Evolutionary conservation across 2,113 vertebrate genomes (phyloP).

Genomic region (Centropus unirufus): DNA sequence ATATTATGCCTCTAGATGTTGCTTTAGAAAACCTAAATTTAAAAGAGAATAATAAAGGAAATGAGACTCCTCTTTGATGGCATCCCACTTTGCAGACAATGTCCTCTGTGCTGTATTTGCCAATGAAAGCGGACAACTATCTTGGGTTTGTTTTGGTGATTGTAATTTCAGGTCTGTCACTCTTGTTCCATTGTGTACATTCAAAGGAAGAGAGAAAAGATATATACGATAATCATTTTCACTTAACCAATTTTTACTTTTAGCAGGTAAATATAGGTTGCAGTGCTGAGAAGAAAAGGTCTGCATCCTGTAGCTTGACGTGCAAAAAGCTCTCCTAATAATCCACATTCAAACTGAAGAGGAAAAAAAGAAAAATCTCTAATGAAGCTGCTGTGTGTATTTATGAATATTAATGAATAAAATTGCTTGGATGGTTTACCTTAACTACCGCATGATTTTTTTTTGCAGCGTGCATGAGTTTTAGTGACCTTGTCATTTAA

Average conservation of each 20-base stretch:
- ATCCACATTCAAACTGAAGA: constrained; percentile 95
- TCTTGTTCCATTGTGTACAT: constrained; percentile 99
- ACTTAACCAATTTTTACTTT: constrained; percentile 94
- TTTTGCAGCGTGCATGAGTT: constrained; percentile 95
- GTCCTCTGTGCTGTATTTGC: constrained; percentile 99
- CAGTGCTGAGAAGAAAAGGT: constrained; percentile 83
- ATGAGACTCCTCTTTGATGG: constrained; percentile 99
- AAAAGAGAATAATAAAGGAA: too few relatives aligned
- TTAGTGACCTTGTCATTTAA: constrained; percentile 91
- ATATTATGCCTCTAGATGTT: too few relatives aligned
- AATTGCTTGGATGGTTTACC: constrained; percentile 99
- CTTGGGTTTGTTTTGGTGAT: constrained; percentile 95
- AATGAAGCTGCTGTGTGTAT: constrained; percentile 99
- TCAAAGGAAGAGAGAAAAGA: constrained; percentile 92
- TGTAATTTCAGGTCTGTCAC: constrained; percentile 99
- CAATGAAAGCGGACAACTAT: constrained; percentile 96
- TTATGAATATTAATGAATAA: constrained; percentile 99
- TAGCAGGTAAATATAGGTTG: constrained; percentile 94
- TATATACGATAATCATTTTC: constrained; percentile 99
- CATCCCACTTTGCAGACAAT: constrained; percentile 94
- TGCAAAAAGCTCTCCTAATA: constrained; percentile 94
- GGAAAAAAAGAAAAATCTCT: constrained; percentile 88
- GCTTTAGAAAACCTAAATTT: too few relatives aligned
- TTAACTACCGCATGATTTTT: constrained; percentile 99
- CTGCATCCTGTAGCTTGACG: constrained; percentile 90